Conservation (phyloP, 2,797 vertebrate genomes). For the Melanotaenia trifasciata region DNA sequence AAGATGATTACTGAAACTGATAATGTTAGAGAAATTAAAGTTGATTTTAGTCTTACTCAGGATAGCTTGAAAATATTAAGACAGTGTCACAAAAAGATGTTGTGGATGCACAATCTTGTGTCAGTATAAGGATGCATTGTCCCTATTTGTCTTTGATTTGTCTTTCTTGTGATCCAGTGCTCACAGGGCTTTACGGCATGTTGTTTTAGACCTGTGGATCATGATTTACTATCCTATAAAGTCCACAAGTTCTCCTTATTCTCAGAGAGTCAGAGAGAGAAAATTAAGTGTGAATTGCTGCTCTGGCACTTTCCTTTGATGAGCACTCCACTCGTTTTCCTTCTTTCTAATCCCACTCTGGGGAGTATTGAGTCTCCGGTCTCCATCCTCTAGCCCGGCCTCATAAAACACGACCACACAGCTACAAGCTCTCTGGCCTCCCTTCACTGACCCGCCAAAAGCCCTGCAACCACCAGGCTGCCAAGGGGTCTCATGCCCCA, state of each 20-base stretch:
- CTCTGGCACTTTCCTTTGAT: slow-evolving; percentile 74
- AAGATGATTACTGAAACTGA: background rate
- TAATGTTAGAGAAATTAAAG: background rate
- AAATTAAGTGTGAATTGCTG: slow-evolving; percentile 72
- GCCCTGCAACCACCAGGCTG: slow-evolving; percentile 30
- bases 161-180: slow-evolving; percentile 36
- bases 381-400: slow-evolving; percentile 56
- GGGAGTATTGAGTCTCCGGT: slow-evolving; percentile 64
- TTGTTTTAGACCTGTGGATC: slow-evolving; percentile 74
- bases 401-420: slow-evolving; percentile 76
- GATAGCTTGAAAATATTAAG: background rate
- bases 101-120: slow-evolving; percentile 11
- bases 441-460: slow-evolving; percentile 49
- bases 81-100: background rate
- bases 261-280: slow-evolving; percentile 43
- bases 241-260: slow-evolving; percentile 59
- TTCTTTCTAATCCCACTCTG: slow-evolving; percentile 70
- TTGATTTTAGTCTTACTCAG: background rate
- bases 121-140: background rate
- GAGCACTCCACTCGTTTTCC: slow-evolving; percentile 72
- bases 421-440: slow-evolving; percentile 64
- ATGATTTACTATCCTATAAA: slow-evolving; percentile 82
- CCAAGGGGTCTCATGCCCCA: slow-evolving; percentile 17
- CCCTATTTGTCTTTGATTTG: slow-evolving; percentile 19
- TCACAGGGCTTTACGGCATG: slow-evolving; percentile 61